These are phyloP conservation scores for Poecilia picta DNA, from an alignment of 2,797 vertebrate species.

Conservation along the genomic window DNA sequence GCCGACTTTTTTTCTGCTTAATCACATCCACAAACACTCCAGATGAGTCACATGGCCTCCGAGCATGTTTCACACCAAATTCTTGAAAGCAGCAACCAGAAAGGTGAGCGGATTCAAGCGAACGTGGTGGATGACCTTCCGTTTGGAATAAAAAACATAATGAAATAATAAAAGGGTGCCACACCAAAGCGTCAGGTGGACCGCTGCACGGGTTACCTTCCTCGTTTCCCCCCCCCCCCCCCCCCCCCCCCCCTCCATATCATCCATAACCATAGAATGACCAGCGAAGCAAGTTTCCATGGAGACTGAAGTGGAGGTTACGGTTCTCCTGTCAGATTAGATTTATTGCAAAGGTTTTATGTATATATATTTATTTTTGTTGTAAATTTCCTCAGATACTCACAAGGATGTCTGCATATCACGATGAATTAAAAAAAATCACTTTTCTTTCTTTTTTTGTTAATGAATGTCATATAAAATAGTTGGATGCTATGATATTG, in stretches of 20 bases:
- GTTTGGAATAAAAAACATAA: neutral
- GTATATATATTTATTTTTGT: constrained; percentile 25
- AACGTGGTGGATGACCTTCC: constrained; percentile 8
- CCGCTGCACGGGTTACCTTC: constrained; percentile 50
- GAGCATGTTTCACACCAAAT: constrained; percentile 10
- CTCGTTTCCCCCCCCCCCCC: constrained; percentile 10
- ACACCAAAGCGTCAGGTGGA: constrained; percentile 36
- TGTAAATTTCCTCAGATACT: constrained; percentile 12
- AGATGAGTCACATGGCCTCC: constrained; percentile 2
- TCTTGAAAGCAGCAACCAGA: constrained; percentile 20
- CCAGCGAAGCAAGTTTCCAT: constrained; percentile 80
- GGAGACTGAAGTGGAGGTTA: constrained; percentile 78
- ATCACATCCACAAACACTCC: constrained; percentile 24
- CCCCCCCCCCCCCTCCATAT: constrained; percentile 47
- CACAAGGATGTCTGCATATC: neutral
- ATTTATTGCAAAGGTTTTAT: constrained; percentile 64
- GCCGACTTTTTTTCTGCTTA: constrained; percentile 15
- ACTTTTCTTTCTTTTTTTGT: neutral
- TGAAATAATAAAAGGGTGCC: constrained; percentile 4
- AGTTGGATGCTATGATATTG: constrained; percentile 30
- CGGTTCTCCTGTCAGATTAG: constrained; percentile 64
- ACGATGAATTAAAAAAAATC: neutral
- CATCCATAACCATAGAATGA: constrained; percentile 71
- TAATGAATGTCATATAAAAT: constrained; percentile 44
- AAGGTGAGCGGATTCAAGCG: constrained; percentile 22